Evolutionary conservation across 2,888 invertebrate species (phyloP), one percentile per base, ranked within the genome.

Genomic region (Drosophila fungiperda): DNA sequence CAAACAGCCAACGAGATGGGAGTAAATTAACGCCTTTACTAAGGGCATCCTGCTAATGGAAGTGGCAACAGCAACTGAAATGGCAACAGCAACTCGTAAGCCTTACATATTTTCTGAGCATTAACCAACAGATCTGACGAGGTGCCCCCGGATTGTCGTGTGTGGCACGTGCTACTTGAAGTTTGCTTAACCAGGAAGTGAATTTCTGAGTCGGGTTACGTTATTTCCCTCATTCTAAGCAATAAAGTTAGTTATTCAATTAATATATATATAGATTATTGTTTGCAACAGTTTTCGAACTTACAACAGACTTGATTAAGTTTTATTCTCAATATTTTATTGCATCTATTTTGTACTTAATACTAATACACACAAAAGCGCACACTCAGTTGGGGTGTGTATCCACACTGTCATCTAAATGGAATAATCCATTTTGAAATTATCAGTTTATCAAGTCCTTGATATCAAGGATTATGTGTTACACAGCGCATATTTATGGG

Each of bases 21-120:
- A 70, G 84, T 83, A 80, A 89, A 89, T 88, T 88, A 88, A 85
- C 89, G 78, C 87, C 73, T 79, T 69, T 70, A 67, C 68, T 63
- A 63, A 68, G 50, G 57, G 81, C 73, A 78, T 53, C 66, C 73
- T 87, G 83, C 81, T 86, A 88, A 85, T 85, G 84, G 83, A 68
- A 71, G 71, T 77, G 83, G 54, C 68, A 78, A 72, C 32, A 52
- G 42, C 9, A 52, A 26, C 57, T 40, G 63, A 52, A 61, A 68
- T 38, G 60, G 52, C 67, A 69, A 64, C 57, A 69, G 61, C 57
- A 55, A 61, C 52, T 53, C 48, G 63, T 40, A 59, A 73, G 45
- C 65, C 69, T 66, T 29, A 59, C 55, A 79, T 67, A 73, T 66
- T 73, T 76, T 33, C 52, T 42, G 48, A 57, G 62, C 57, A 48